phyloP scores from a whole-genome alignment of 2,888 invertebrate genomes.

The Machimus rusticus region DNA sequence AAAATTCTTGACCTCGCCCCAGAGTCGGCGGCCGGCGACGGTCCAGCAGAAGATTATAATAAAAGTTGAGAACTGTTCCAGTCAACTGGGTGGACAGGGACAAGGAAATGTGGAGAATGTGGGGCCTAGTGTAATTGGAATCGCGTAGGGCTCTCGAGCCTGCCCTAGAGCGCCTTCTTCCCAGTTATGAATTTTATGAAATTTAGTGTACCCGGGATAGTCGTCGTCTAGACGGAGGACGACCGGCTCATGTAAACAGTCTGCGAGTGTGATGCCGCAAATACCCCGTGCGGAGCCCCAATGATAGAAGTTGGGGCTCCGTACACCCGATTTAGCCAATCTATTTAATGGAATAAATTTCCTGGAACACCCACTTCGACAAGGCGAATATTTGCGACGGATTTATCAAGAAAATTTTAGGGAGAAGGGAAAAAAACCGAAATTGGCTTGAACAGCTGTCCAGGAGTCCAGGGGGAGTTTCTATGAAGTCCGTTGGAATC shows the following conservation, averaged over 20 bases:
- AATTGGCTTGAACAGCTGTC: not conserved
- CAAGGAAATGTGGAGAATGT: not conserved
- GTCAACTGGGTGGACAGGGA: not conserved
- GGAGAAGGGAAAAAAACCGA: not conserved
- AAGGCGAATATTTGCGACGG: constrained; percentile 5
- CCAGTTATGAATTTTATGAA: not conserved
- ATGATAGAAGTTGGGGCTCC: not conserved
- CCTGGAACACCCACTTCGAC: constrained; percentile 6
- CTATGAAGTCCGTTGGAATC: not conserved
- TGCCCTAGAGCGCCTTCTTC: not conserved
- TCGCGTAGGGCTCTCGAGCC: not conserved
- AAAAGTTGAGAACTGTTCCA: not conserved
- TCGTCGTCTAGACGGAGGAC: constrained; percentile 19
- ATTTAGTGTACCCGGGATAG: not conserved
- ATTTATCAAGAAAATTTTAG: not conserved
- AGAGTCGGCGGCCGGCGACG: not conserved
- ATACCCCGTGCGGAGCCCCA: not conserved
- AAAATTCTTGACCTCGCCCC: constrained; percentile 28
- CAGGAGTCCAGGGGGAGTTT: not conserved
- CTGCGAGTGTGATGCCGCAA: not conserved
- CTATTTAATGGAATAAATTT: constrained; percentile 32
- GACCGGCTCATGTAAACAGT: not conserved
- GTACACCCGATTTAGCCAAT: not conserved
- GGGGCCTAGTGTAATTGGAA: not conserved
- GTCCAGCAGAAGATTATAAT: not conserved